Conservation (phyloP, 2,888 invertebrate species). For the Cancer borealis region DNA sequence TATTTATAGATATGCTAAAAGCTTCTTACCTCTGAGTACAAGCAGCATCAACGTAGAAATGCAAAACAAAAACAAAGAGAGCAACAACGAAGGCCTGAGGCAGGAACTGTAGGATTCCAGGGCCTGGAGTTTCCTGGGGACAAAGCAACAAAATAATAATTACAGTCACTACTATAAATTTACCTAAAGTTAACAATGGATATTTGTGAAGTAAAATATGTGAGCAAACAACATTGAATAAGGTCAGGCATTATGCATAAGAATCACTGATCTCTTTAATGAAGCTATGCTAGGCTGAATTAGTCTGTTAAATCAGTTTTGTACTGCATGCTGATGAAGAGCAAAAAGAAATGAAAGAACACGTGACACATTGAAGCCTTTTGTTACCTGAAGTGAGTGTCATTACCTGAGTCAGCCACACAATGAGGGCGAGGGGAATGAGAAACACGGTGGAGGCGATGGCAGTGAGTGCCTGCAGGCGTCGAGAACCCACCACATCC, state of each 20-base stretch:
- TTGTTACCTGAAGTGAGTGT: neutral
- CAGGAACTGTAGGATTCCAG: constrained; percentile 60
- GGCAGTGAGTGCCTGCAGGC: constrained; percentile 82
- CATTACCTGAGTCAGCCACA: constrained; percentile 80
- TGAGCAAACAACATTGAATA: neutral
- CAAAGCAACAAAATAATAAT: neutral
- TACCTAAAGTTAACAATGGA: neutral
- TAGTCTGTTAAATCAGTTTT: no score
- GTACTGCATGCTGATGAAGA: no score
- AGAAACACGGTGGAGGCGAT: constrained; percentile 80
- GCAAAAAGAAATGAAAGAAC: no score
- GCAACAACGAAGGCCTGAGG: constrained; percentile 78
- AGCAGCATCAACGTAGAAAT: constrained; percentile 81
- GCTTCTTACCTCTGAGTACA: constrained; percentile 79
- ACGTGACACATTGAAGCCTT: neutral
- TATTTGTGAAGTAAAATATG: neutral
- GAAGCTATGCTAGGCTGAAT: no score
- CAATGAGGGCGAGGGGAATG: constrained; percentile 80
- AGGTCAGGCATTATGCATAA: neutral
- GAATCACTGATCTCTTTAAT: no score
- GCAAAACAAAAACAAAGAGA: constrained; percentile 81
- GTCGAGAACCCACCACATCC: constrained; percentile 82
- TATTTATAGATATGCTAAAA: constrained; percentile 56
- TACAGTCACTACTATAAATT: neutral
- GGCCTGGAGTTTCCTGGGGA: constrained; percentile 49